These are phyloP conservation scores for Drosophila ustulata DNA, from an alignment of 2,888 invertebrate species.

Conservation along the genomic window DNA sequence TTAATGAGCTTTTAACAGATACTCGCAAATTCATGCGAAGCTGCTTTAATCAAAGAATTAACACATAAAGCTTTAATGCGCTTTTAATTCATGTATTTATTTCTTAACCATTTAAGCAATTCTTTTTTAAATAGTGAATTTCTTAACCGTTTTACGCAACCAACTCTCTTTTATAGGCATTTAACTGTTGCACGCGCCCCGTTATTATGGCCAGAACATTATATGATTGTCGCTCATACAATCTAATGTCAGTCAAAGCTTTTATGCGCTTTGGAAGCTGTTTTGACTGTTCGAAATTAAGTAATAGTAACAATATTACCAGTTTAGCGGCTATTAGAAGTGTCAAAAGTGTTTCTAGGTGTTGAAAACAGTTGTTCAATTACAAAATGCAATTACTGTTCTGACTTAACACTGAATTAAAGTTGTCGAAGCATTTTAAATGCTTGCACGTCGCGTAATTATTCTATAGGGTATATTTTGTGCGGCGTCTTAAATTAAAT, in stretches of 20 bases:
- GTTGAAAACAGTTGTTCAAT: conserved; percentile 32
- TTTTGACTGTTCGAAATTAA: conserved; percentile 18
- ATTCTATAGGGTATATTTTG: conserved; percentile 16
- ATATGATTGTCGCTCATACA: neutral
- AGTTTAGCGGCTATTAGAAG: neutral
- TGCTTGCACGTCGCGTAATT: neutral
- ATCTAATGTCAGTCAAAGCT: conserved; percentile 16
- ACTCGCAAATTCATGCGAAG: neutral
- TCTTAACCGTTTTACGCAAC: too few species aligned
- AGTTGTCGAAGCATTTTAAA: neutral
- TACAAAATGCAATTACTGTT: conserved; percentile 15
- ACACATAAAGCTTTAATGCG: neutral
- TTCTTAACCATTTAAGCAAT: neutral
- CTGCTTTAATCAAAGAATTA: too few species aligned
- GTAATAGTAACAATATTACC: neutral
- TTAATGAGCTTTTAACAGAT: neutral
- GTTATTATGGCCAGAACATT: conserved; percentile 2
- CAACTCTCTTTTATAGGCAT: neutral
- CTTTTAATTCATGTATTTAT: neutral
- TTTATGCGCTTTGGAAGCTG: conserved; percentile 15
- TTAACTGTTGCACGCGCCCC: conserved; percentile 7
- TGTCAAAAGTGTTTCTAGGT: conserved; percentile 1
- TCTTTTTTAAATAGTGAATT: too few species aligned
- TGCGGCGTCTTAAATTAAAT: neutral
- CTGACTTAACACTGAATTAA: conserved; percentile 8